Evolutionary conservation across 2,888 invertebrate species (phyloP).

Genomic region (Watsonalla cultraria): DNA sequence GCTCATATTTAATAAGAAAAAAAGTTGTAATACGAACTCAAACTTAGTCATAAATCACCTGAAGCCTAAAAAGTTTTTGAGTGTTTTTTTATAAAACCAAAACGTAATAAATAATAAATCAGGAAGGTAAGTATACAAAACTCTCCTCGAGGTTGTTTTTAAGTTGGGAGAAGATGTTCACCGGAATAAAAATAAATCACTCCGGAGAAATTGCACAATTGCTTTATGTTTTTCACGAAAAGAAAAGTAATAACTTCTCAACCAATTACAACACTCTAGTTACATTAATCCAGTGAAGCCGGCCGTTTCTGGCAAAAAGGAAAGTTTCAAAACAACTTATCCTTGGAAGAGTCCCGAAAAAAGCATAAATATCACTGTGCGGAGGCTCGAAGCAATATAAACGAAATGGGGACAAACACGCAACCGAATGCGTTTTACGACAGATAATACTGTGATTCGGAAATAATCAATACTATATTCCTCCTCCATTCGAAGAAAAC

Average conservation of each 20-base stretch:
- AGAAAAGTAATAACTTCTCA: slow-evolving; percentile 66
- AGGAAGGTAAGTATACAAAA: slow-evolving; percentile 43
- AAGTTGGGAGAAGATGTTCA: slow-evolving; percentile 50
- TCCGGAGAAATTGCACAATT: slow-evolving; percentile 55
- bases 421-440: slow-evolving; percentile 56
- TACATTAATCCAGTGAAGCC: slow-evolving; percentile 62
- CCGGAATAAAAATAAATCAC: slow-evolving; percentile 61
- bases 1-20: too few species aligned
- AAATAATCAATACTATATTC: slow-evolving; percentile 54
- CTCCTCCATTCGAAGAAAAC: slow-evolving; percentile 17
- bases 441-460: slow-evolving; percentile 49
- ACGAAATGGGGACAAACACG: slow-evolving; percentile 46
- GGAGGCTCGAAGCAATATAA: slow-evolving; percentile 52
- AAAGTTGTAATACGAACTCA: slow-evolving; percentile 2
- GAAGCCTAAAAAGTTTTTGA: slow-evolving; percentile 27
- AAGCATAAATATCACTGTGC: slow-evolving; percentile 69
- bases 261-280: slow-evolving; percentile 69
- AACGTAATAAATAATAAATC: slow-evolving; percentile 51
- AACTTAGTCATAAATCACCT: slow-evolving; percentile 27
- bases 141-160: slow-evolving; percentile 48
- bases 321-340: slow-evolving; percentile 65
- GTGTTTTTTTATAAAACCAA: slow-evolving; percentile 34
- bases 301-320: slow-evolving; percentile 52
- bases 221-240: slow-evolving; percentile 61
- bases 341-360: slow-evolving; percentile 54